These are phyloP conservation scores for Achroia grisella DNA, from an alignment of 1,140 invertebrate genomes.

Conservation along the genomic window DNA sequence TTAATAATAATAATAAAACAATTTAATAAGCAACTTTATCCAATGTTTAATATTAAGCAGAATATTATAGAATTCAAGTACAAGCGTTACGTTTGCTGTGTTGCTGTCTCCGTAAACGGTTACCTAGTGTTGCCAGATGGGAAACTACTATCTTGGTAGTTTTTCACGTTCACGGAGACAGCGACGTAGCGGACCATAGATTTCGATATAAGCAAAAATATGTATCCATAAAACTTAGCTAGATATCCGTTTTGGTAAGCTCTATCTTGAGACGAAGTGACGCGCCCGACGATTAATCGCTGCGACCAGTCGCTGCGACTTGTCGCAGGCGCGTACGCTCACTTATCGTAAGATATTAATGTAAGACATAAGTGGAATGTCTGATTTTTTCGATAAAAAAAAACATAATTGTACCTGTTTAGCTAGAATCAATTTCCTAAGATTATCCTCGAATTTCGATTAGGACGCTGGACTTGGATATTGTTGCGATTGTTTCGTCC, in stretches of 20 bases:
- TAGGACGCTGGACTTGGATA: conserved; percentile 27
- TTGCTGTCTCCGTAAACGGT: background rate
- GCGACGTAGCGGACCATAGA: conserved; percentile 8
- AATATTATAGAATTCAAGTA: conserved; percentile 53
- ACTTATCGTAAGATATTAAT: conserved; percentile 43
- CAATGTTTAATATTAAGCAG: conserved; percentile 53
- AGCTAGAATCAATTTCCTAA: conserved; percentile 67
- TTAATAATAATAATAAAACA: conserved; percentile 9
- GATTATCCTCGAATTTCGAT: conserved; percentile 24
- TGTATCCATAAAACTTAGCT: conserved; percentile 56
- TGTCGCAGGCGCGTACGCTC: conserved; percentile 25
- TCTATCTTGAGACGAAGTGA: conserved; percentile 9
- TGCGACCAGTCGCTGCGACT: conserved; percentile 9
- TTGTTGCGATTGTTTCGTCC: conserved; percentile 36
- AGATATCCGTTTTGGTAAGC: conserved; percentile 48
- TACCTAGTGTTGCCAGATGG: conserved; percentile 19
- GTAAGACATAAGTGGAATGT: conserved; percentile 64
- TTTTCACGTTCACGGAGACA: conserved; percentile 3
- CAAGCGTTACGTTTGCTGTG: conserved; percentile 18
- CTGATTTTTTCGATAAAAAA: conserved; percentile 34
- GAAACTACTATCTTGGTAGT: conserved; percentile 10
- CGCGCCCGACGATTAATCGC: conserved; percentile 1
- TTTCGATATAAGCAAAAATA: conserved; percentile 57
- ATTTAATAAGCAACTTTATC: conserved; percentile 43
- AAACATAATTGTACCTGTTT: conserved; percentile 65